Evolutionary conservation across 2,797 vertebrate species (phyloP).

Genomic region (Hapalemur alaotrensis): DNA sequence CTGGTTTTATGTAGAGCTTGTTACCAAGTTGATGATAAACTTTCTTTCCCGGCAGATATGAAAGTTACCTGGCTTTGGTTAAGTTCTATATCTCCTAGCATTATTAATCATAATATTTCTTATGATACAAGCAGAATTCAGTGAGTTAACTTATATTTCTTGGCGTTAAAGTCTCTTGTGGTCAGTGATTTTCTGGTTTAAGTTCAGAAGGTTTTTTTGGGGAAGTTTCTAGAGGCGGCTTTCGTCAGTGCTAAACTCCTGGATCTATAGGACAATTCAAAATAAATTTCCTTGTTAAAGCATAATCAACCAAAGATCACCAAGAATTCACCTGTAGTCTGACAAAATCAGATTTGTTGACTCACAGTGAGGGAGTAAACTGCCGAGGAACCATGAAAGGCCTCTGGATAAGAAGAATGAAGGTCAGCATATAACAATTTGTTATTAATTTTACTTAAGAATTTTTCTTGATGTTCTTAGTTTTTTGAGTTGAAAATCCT

Average conservation of each 20-base stretch:
- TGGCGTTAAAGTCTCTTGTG: not conserved
- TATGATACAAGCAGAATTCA: conserved; percentile 39
- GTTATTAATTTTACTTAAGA: conserved; percentile 34
- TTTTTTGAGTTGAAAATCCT: not conserved
- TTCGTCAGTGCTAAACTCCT: conserved; percentile 24
- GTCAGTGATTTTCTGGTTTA: conserved; percentile 45
- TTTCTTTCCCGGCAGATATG: not conserved
- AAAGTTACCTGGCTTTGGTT: conserved; percentile 25
- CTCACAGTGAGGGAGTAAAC: not conserved
- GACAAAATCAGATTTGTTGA: conserved; percentile 37
- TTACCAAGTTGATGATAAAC: conserved; percentile 19
- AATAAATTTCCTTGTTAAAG: conserved; percentile 33
- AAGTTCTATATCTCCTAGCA: not conserved
- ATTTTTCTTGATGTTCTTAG: not conserved
- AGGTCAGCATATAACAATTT: not conserved
- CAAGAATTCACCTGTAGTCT: not conserved
- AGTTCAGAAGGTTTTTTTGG: not conserved
- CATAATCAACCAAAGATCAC: not conserved
- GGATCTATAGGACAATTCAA: conserved; percentile 22
- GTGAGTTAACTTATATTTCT: not conserved
- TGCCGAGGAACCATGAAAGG: not conserved
- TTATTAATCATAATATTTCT: conserved; percentile 14
- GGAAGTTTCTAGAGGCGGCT: not conserved
- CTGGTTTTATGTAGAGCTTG: conserved; percentile 28
- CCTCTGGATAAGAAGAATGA: not conserved